These are phyloP conservation scores for Drosophila hamatofila DNA, from an alignment of 2,888 invertebrate genomes.

Conservation along the genomic window DNA sequence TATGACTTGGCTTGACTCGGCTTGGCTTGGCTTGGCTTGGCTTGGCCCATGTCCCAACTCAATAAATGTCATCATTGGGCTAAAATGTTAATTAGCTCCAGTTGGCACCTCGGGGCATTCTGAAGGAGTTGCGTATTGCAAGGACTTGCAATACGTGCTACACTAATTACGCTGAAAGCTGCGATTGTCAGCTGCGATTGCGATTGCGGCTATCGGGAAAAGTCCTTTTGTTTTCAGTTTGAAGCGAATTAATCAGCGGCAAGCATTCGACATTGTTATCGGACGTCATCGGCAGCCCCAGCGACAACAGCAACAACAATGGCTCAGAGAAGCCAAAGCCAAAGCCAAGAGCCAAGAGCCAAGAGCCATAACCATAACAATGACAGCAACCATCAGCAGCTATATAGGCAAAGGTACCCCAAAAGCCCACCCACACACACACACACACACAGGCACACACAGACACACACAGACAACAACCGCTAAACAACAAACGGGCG, in stretches of 20 bases:
- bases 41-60: constrained; percentile 50
- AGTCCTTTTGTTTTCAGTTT: constrained; percentile 69
- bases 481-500: constrained; percentile 58
- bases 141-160: constrained; percentile 33
- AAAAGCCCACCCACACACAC: constrained; percentile 2
- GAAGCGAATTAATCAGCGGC: constrained; percentile 75
- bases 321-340: constrained; percentile 17
- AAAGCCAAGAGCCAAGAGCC: constrained; percentile 27
- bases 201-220: constrained; percentile 61
- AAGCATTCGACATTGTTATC: constrained; percentile 77
- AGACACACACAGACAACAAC: constrained; percentile 10
- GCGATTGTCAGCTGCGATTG: constrained; percentile 43
- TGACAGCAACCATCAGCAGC: constrained; percentile 63
- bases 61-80: constrained; percentile 55
- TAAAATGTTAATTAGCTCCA: constrained; percentile 57
- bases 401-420: constrained; percentile 19
- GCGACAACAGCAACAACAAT: constrained; percentile 47
- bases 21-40: background rate
- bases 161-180: constrained; percentile 64
- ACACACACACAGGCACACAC: background rate
- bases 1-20: background rate
- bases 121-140: constrained; percentile 22
- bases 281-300: constrained; percentile 66
- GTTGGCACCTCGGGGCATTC: constrained; percentile 14
- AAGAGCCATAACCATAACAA: constrained; percentile 63